Base-by-base conservation (phyloP, 1,140 invertebrate genomes). In the Drosophila pallidifrons region DNA sequence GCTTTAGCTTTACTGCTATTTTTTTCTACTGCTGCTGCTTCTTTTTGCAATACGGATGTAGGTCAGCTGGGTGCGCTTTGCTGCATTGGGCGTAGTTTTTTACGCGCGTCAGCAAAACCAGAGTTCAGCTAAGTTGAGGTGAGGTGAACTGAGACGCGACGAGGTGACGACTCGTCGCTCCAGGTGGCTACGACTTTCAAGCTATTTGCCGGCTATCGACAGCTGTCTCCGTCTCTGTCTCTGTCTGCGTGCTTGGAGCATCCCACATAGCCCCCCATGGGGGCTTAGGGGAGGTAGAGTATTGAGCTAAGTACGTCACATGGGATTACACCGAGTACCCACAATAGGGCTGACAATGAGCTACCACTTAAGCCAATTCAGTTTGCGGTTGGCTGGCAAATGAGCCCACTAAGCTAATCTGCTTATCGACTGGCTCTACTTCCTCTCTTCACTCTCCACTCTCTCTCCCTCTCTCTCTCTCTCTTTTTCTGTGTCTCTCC, bases 51-150 rank as follows among this genome's bases (percentile, higher is more conserved):
- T 71, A 52, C 69, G 54, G 69, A 88, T 89, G 83, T 89, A 88
- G 83, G 83, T 88, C 83, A 88, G 73, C 83, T 86, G 75, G 35
- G 35, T 3, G 67, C 59, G 74, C 16, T 13, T 30, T 45, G 47
- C 41, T 65, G 52, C 43, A 35, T 51, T 80, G 82, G 82, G 82
- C 72, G 79, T 79, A 76, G 71, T 78, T 83, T 79, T 87, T 77
- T 75, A 88, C 77, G 83, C 85, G 85, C 83, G 83, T 88, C 83
- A 88, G 83, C 83, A 89, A 83, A 83, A 79, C 64, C 64, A 61
- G 43, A 41, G 71, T 13, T 47, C 35, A 35, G 35, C 4, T 11
- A 38, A 8, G 13, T 11, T 20, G 55, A 16, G 46, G 7, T 3
- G 16, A 25, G 20, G 20, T 25, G 20, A 25, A 25, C 20, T 25